Evolutionary conservation across 2,888 invertebrate genomes (phyloP), one percentile per base, ranked within the genome.

Genomic region (Drosophila aldrichi): DNA sequence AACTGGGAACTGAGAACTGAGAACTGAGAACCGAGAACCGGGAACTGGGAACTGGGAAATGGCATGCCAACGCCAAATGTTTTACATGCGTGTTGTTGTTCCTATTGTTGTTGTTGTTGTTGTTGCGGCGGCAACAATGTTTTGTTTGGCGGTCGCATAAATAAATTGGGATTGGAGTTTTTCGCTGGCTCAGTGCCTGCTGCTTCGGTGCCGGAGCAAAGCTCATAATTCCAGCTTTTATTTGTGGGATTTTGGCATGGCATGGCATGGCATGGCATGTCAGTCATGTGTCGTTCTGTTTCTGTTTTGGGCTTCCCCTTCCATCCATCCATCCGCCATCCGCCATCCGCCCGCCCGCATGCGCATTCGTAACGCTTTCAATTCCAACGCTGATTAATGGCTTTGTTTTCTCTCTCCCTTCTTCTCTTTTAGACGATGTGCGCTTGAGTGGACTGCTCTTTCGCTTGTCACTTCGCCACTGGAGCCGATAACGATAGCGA

Each of bases 141-240:
- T 84, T 83, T 81, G 73, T 78, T 77, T 74, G 80, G 77, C 80
- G 80, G 72, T 70, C 83, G 87, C 88, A 86, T 84, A 88, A 86
- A 84, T 84, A 84, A 88, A 84, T 84, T 88, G 77, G 82, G 81
- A 83, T 84, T 88, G 72, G 49, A 70, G 62, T 74, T 63, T 63
- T 52, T 41, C 60, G 68, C 68, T 64, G 62, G 61, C 48, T 54
- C 54, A 65, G 66, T 65, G 65, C 25, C 58, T 55, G 34, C 59
- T 52, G 60, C 63, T 20, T 41, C 65, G 40, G 67, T 41, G 61
- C 69, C 57, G 69, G 52, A 57, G 66, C 68, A 81, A 77, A 89
- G 81, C 89, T 85, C 89, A 90, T 90, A 89, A 89, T 89, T 90
- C 82, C 89, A 82, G 86, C 82, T 90, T 88, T 88, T 88, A 85